These are phyloP conservation scores for Murina feae DNA, from an alignment of 2,113 vertebrate genomes.

Conservation along the genomic window DNA sequence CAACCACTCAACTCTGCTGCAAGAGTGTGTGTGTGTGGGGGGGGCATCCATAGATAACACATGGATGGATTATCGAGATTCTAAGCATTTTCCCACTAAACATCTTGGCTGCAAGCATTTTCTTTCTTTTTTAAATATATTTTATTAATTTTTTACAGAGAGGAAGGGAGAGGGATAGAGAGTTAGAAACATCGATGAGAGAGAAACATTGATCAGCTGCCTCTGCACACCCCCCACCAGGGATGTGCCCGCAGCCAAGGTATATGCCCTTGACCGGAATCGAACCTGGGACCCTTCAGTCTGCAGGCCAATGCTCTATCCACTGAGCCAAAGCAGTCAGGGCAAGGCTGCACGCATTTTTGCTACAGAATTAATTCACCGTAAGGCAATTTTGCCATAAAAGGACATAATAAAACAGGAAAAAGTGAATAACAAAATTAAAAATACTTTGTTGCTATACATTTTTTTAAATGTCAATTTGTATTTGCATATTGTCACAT, in stretches of 20 bases:
- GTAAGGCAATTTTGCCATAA: neutral
- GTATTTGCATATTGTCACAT: neutral
- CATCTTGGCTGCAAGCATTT: neutral
- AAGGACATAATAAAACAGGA: neutral
- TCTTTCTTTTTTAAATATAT: too few relatives aligned
- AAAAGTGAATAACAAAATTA: neutral
- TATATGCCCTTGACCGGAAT: too few relatives aligned
- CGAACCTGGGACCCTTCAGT: too few relatives aligned
- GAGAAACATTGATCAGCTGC: too few relatives aligned
- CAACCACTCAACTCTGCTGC: neutral
- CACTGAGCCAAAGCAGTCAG: too few relatives aligned
- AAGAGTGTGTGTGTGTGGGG: rapidly evolving
- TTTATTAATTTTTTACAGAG: too few relatives aligned
- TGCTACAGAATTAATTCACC: neutral
- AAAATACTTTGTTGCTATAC: neutral
- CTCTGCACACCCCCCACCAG: too few relatives aligned
- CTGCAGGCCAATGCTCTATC: too few relatives aligned
- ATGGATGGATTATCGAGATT: neutral
- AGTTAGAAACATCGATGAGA: too few relatives aligned
- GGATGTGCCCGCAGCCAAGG: too few relatives aligned
- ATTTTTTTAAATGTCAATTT: neutral
- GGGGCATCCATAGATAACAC: neutral
- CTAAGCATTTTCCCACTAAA: neutral
- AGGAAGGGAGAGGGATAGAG: too few relatives aligned
- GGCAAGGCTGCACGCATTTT: too few relatives aligned